A percentile compares a stretch with the other conserved stretches of the same genome.
Conservation (phyloP, 2,113 vertebrate species). For the Nannospalax galili region DNA sequence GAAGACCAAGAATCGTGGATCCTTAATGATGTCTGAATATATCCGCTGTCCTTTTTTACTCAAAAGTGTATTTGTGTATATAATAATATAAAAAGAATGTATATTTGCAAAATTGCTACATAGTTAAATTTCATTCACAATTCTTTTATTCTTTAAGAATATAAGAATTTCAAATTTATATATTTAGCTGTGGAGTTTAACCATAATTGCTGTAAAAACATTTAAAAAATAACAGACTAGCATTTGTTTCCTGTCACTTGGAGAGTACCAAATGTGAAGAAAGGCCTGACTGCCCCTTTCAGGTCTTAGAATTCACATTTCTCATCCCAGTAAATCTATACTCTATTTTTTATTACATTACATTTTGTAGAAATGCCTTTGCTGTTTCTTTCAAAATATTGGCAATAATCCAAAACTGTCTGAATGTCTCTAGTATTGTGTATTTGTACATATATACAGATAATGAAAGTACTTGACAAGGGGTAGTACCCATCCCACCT, state of each 20-base stretch:
- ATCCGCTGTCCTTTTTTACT: conserved; percentile 30
- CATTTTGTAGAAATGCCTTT: not conserved
- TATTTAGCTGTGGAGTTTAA: conserved; percentile 13
- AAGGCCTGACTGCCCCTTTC: not conserved
- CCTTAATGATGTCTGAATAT: not conserved
- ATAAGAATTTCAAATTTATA: conserved; percentile 19
- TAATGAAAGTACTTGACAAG: not conserved
- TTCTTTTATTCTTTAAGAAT: conserved; percentile 15
- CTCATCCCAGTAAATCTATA: not conserved
- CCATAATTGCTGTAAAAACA: not conserved
- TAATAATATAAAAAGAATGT: not conserved
- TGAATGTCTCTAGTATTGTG: not conserved
- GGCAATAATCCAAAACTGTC: not conserved
- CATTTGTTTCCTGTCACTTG: not conserved
- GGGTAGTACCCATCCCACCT: not conserved
- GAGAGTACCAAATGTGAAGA: not conserved
- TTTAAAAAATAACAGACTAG: not conserved
- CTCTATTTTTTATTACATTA: not conserved
- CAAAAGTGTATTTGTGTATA: not conserved
- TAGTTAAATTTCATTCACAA: not conserved
- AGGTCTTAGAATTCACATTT: not conserved
- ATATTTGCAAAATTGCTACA: not conserved
- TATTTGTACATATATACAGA: not conserved
- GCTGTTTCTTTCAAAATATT: not conserved
- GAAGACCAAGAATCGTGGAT: not conserved